A percentile compares a stretch with the other conserved stretches of the same genome.
Conservation (phyloP, 1,140 invertebrate genomes). For the Protaetia brevitarsis region DNA sequence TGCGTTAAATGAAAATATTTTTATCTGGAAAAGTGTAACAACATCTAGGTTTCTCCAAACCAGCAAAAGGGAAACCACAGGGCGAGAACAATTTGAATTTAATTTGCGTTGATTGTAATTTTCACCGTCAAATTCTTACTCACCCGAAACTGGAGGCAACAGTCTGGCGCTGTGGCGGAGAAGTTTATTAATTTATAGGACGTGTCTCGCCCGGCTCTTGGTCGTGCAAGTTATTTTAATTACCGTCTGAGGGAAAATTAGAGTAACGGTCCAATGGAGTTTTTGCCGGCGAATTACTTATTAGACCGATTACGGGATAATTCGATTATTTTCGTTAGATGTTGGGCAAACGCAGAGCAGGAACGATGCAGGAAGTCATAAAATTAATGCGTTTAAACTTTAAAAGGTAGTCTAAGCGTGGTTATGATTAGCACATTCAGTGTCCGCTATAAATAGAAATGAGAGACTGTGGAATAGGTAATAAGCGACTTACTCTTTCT, state of each 20-base stretch:
- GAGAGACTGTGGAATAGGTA: too few species aligned
- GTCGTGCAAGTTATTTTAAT: background rate
- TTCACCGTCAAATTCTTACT: background rate
- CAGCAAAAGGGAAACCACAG: too few species aligned
- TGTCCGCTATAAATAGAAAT: too few species aligned
- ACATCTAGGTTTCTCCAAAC: too few species aligned
- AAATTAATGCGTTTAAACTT: background rate
- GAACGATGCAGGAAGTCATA: background rate
- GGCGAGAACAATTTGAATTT: too few species aligned
- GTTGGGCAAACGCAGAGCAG: background rate
- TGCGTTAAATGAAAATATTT: too few species aligned
- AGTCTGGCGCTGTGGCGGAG: background rate
- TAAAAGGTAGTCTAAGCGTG: too few species aligned
- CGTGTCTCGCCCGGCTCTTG: background rate
- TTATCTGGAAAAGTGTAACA: too few species aligned
- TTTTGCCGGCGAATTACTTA: background rate
- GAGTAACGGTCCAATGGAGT: constrained; percentile 1
- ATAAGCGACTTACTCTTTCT: too few species aligned
- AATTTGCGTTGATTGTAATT: background rate
- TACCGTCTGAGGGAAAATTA: background rate
- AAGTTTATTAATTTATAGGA: constrained; percentile 2
- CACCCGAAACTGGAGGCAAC: background rate
- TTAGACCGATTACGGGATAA: background rate
- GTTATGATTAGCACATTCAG: too few species aligned
- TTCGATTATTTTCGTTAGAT: constrained; percentile 15